These are phyloP conservation scores for Cygnus buccinator DNA, from an alignment of 2,113 vertebrate species.

Conservation along the genomic window DNA sequence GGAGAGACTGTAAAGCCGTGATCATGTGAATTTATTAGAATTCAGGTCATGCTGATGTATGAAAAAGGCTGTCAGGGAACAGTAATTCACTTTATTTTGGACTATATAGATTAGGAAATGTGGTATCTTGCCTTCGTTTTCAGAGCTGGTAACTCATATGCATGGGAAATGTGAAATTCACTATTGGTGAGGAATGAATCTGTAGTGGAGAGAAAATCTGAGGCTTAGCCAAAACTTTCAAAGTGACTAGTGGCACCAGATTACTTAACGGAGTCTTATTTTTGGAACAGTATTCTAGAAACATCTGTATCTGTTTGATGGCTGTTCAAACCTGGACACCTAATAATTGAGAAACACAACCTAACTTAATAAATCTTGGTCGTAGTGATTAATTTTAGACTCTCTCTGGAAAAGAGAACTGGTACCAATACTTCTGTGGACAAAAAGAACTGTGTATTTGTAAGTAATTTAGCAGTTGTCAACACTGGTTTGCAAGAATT, in stretches of 20 bases:
- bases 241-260: not conserved
- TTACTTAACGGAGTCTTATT: not conserved
- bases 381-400: not conserved
- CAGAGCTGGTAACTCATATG: not conserved
- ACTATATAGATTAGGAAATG: not conserved
- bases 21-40: not conserved
- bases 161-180: not conserved
- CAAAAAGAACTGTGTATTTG: not conserved
- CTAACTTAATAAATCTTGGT: not conserved
- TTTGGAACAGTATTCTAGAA: not conserved
- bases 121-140: not conserved
- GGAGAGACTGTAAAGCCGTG: not conserved
- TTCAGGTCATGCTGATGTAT: not conserved
- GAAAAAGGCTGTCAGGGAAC: not conserved
- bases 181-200: not conserved
- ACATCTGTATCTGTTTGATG: not conserved
- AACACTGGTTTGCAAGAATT: not conserved
- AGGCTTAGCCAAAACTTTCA: not conserved
- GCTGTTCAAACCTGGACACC: not conserved
- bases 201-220: not conserved
- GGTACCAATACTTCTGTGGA: not conserved
- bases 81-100: constrained; percentile 17
- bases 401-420: not conserved
- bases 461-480: not conserved
- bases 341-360: not conserved